A percentile compares a stretch with the other conserved stretches of the same genome.
These are phyloP conservation scores for Lonchura striata DNA, from an alignment of 2,113 vertebrate species.

Conservation along the genomic window DNA sequence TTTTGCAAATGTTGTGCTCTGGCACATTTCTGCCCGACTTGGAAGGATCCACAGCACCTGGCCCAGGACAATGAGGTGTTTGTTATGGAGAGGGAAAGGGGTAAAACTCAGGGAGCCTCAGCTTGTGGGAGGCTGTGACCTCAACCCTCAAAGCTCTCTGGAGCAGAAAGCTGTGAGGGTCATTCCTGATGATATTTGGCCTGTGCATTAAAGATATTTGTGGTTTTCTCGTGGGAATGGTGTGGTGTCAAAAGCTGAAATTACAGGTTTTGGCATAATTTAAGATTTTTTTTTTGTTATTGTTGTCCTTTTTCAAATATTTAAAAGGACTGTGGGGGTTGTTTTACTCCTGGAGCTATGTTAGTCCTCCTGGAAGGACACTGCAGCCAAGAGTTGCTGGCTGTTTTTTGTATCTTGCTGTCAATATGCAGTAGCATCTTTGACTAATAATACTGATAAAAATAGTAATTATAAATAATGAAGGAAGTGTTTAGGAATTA, in stretches of 20 bases:
- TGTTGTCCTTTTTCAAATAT: neutral
- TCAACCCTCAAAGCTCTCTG: neutral
- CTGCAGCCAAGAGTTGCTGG: neutral
- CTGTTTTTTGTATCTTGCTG: neutral
- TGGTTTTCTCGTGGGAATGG: neutral
- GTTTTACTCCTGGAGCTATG: neutral
- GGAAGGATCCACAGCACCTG: fast-evolving
- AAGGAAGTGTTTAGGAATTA: neutral
- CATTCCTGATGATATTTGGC: neutral
- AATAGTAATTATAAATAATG: neutral
- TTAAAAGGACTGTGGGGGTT: neutral
- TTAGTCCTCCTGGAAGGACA: neutral
- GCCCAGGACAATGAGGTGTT: neutral
- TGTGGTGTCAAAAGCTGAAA: neutral
- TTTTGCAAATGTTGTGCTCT: neutral
- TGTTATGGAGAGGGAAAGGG: neutral
- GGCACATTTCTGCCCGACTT: neutral
- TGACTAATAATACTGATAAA: neutral
- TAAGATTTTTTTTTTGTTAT: neutral
- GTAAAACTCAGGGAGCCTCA: neutral
- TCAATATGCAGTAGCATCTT: neutral
- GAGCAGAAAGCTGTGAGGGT: neutral
- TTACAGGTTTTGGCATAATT: neutral
- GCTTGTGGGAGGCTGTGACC: neutral
- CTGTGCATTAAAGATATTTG: fast-evolving